Evolutionary conservation across 2,113 vertebrate genomes (phyloP).

Genomic region (Limanda limanda): DNA sequence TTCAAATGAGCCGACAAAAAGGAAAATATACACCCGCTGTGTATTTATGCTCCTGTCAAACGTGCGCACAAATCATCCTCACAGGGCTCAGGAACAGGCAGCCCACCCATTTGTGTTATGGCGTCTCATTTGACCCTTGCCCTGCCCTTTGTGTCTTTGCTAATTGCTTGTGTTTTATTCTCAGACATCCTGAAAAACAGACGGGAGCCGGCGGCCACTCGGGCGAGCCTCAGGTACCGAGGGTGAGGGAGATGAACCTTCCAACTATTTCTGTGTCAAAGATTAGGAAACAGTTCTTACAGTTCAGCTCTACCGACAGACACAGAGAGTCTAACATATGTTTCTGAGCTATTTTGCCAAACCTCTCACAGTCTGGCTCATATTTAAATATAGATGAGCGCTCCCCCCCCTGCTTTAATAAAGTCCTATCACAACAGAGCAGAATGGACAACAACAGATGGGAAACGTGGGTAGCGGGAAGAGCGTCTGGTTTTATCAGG

Average conservation of each 20-base stretch:
- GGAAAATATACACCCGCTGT: conserved; percentile 26
- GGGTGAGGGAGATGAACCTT: conserved; percentile 1
- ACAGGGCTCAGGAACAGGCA: conserved; percentile 21
- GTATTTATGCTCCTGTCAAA: conserved; percentile 50
- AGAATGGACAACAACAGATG: conserved; percentile 57
- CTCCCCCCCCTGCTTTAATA: conserved; percentile 35
- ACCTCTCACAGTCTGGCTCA: conserved; percentile 47
- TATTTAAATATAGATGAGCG: conserved; percentile 72
- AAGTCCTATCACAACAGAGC: conserved; percentile 52
- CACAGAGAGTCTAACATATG: conserved; percentile 42
- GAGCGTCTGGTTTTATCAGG: conserved; percentile 45
- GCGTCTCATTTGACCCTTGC: conserved; percentile 66
- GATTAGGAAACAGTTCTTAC: conserved; percentile 21
- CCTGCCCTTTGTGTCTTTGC: conserved; percentile 44
- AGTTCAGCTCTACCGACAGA: conserved; percentile 31
- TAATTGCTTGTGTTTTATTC: conserved; percentile 74
- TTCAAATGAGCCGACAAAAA: conserved; percentile 47
- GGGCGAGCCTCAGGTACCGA: conserved; percentile 53
- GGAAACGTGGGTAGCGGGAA: conserved; percentile 46
- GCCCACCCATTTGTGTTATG: conserved; percentile 69
- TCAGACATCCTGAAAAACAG: conserved; percentile 61
- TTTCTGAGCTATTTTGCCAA: conserved; percentile 54
- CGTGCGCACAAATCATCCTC: conserved; percentile 47
- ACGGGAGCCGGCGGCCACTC: not conserved
- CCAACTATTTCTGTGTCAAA: conserved; percentile 51